Evolutionary conservation across 2,797 vertebrate species (phyloP), one percentile per base, ranked within the genome.

Genomic region (Nannoperca obscura): DNA sequence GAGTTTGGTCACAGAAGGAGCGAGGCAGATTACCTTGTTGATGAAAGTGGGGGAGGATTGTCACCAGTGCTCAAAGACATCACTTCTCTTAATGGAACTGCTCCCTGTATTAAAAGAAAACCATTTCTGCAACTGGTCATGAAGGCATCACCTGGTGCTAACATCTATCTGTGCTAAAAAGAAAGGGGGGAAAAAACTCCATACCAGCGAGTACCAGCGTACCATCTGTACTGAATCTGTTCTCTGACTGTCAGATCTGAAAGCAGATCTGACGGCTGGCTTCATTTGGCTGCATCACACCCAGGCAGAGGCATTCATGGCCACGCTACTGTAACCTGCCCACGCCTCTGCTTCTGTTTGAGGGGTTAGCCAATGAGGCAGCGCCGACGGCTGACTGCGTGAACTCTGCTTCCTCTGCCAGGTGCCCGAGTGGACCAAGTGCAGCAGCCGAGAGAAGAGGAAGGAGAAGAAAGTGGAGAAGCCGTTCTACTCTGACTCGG

Each of bases 351-450:
- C 86, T 80, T 83, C 80, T 77, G 74, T 82, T 78, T 81, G 85
- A 76, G 62, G 77, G 77, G 42, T 55, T 44, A 63, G 62, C 53
- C 24, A 15, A 17, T 0, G 8, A 49, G 36, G 67, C 47, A 0
- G 14, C 38, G 63, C 64, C 46, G 64, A 61, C 17, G 11, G 17
- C 64, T 88, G 8, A 86, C 79, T 63, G 47, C 81, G 19, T 72
- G 17, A 75, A 55, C 50, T 80, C 38, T 76, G 53, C 40, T 27
- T 69, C 52, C 24, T 67, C 60, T 30, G 38, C 22, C 93, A 99
- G 98, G 97, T 99, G 88, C 98, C 98, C 0, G 98, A 99, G 67
- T 99, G 98, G 98, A 99, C 97, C 90, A 99, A 99, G 82, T 98
- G 97, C 92, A 98, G 97, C 85, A 97, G 95, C 86, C 95, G 97